These are phyloP conservation scores for Ammodytes marinus DNA, from an alignment of 2,113 vertebrate genomes.

Conservation along the genomic window DNA sequence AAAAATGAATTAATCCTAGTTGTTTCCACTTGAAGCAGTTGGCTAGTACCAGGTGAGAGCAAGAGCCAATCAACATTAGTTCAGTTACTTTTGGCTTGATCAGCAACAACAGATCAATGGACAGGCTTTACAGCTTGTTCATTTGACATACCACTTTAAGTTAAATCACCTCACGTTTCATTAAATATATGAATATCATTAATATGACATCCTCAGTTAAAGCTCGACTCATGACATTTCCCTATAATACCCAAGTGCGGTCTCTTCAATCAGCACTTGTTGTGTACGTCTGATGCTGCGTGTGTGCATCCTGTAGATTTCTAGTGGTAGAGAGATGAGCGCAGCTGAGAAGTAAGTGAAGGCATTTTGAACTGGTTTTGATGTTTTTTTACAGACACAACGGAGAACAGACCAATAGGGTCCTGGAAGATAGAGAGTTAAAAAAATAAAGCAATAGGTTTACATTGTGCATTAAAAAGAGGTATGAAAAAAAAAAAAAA, in stretches of 20 bases:
- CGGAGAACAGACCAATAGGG: slow-evolving; percentile 8
- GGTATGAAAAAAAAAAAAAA: slow-evolving; percentile 15
- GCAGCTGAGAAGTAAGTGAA: slow-evolving; percentile 35
- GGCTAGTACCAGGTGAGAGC: slow-evolving; percentile 49
- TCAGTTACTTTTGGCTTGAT: slow-evolving; percentile 36
- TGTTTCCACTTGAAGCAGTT: slow-evolving; percentile 27
- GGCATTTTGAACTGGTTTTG: slow-evolving; percentile 48
- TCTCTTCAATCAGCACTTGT: background rate
- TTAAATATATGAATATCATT: background rate
- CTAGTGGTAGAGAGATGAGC: background rate
- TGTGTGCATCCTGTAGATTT: background rate
- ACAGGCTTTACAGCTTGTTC: background rate
- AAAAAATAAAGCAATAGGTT: slow-evolving; percentile 39
- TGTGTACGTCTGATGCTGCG: background rate
- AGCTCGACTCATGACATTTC: background rate
- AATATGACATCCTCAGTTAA: background rate
- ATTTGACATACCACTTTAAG: background rate
- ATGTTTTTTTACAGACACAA: slow-evolving; percentile 30
- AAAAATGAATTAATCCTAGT: background rate
- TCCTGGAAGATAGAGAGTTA: slow-evolving; percentile 47
- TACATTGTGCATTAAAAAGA: slow-evolving; percentile 36
- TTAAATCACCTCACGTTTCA: background rate
- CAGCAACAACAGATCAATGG: background rate
- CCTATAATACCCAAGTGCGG: background rate
- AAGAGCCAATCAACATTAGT: slow-evolving; percentile 44